Conservation (phyloP, 1,140 invertebrate species). For the Solenopsis fugax region DNA sequence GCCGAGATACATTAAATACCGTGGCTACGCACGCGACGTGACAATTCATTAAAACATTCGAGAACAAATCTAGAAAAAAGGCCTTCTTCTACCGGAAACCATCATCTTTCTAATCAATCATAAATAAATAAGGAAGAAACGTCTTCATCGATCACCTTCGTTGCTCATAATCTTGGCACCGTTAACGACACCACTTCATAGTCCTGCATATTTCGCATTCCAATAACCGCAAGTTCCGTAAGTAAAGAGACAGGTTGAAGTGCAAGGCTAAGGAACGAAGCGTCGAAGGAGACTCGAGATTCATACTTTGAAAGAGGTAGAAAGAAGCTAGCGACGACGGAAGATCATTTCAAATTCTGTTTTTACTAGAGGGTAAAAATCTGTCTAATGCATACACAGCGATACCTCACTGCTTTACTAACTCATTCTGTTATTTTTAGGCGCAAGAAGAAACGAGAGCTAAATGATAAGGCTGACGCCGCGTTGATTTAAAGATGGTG, state of each 20-base stretch:
- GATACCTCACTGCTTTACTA: not conserved
- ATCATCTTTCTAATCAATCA: not conserved
- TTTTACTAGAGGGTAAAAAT: slow-evolving; percentile 18
- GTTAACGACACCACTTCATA: not conserved
- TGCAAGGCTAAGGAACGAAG: slow-evolving; percentile 51
- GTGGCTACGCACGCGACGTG: slow-evolving; percentile 7
- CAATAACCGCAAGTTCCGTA: not conserved
- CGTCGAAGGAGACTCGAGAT: not conserved
- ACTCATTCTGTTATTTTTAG: not conserved
- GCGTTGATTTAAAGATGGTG: not conserved
- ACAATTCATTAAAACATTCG: slow-evolving; percentile 33
- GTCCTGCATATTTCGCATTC: slow-evolving; percentile 28
- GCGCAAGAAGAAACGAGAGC: not conserved
- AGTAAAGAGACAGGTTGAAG: slow-evolving; percentile 50
- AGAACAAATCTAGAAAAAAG: not conserved
- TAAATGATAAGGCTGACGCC: slow-evolving; percentile 9
- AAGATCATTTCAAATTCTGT: slow-evolving; percentile 9
- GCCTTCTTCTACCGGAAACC: not conserved
- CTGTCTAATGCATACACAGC: not conserved
- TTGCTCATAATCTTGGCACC: not conserved
- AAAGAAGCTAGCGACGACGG: not conserved
- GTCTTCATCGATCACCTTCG: not conserved
- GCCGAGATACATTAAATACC: slow-evolving; percentile 58
- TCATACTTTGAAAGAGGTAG: not conserved
- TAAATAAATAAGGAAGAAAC: not conserved